Percentiles rank a stretch among this genome's conserved stretches.
Evolutionary conservation across 2,888 invertebrate species (phyloP).

Genomic region (Molorchus minor): DNA sequence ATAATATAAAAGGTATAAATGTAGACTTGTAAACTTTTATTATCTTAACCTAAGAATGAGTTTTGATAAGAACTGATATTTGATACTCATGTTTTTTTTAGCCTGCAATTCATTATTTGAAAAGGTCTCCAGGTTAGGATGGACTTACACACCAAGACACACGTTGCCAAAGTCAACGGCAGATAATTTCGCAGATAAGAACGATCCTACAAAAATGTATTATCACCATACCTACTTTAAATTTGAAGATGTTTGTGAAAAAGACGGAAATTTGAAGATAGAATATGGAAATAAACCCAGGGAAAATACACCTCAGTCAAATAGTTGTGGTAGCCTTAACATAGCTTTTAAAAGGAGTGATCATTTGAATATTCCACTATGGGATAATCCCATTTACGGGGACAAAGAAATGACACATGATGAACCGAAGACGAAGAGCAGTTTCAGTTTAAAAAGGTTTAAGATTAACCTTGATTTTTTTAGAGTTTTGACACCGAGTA

Average conservation of each 20-base stretch:
- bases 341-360: neutral
- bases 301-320: neutral
- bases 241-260: conserved; percentile 17
- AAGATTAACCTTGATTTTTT: conserved; percentile 31
- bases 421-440: conserved; percentile 15
- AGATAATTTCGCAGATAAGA: neutral
- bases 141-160: conserved; percentile 19
- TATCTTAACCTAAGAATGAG: too few species aligned
- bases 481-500: conserved; percentile 22
- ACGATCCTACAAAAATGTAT: neutral
- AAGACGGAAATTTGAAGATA: neutral
- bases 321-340: neutral
- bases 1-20: too few species aligned
- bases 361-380: neutral
- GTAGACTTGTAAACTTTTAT: too few species aligned
- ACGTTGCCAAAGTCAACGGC: neutral
- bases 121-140: conserved; percentile 21
- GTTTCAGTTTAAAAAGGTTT: conserved; percentile 31
- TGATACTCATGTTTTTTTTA: conserved; percentile 2
- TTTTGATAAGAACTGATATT: too few species aligned
- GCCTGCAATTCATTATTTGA: conserved; percentile 15
- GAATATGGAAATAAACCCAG: neutral
- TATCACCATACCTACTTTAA: conserved; percentile 9
- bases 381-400: neutral
- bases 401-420: neutral